Base-by-base conservation (phyloP, 2,113 vertebrate species). In the Crypturellus undulatus region DNA sequence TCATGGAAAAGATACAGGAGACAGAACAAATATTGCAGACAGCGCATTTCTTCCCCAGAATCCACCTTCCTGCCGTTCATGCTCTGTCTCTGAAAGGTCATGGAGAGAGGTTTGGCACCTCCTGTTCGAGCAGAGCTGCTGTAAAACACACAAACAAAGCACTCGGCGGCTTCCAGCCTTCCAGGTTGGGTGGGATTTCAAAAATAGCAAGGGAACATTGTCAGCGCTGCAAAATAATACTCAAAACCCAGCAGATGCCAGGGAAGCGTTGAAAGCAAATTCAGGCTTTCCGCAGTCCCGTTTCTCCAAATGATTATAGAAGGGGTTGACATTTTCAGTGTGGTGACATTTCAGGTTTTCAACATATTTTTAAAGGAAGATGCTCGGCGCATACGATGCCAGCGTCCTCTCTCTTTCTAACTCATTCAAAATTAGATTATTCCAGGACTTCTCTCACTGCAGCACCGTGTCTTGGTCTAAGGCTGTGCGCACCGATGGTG, bases 271-370 rank as follows among this genome's bases (percentile, higher is more conserved):
- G 68, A 83, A 92, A 58, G 54, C 28, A 58, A 58, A 58, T 58
- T 58, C 54, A 58, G 30, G 28, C 54, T 58, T 58, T 32, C 54
- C 16, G 9, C 54, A 58, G 72, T 51, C 60, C 65, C 6, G 0
- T 87, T 89, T 51, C 64, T 87, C 83, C 65, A 89, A 60, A 78
- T 68, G 79, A 90, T 14, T 12, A 1, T 84, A 56, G 86, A 89
- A 91, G 32, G 2, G 51, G 36, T 15, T 94, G 93, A 80, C 85
- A 94, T 95, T 95, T 96, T 92, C 79, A 68, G 76, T 42, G 12
- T 0, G 18, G 76, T 88, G 79, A 90, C 68, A 88, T 90, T 94
- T 95, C 79, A 58, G 40, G 43, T 80, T 93, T 78, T 68, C 64
- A 60, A 20, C 20, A 5, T 10, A 18, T 20, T 90, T 88, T 40